Evolutionary conservation across 2,113 vertebrate species (phyloP), one percentile per base, ranked within the genome.

Genomic region (Pteronura brasiliensis): DNA sequence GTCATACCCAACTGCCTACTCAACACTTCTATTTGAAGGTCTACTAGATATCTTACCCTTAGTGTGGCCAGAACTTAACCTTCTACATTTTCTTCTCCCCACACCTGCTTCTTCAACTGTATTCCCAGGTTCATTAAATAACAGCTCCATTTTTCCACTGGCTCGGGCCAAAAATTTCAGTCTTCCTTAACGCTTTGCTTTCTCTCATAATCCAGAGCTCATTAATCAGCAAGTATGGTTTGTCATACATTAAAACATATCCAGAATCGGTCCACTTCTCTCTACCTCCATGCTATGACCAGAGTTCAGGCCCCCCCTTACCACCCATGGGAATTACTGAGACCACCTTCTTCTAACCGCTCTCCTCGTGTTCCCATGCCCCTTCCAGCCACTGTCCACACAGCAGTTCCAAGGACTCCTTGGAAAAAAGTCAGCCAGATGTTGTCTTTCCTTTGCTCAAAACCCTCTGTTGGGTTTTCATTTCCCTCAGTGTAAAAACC

Each of bases 251-350:
- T 85, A 13, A 59, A 77, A 39, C n/a, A 4, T 25, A 39, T 7
- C 65, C 67, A 71, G 84, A 94, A 76, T 12, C 0, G 0, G 69
- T 15, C 31, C 15, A 7, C 42, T 49, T 88, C 39, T 57, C 84
- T 65, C 79, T 14, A n/a, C 1, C 36, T 74, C 61, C 94, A 8
- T 18, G 67, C 61, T 55, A 77, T 10, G 34, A 27, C 7, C 42
- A n/a, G 42, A 27, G 14, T 27, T 15, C 15, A 31, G 6, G 20
- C 39, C 39, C 4, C 7, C 15, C 20, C 23, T 59, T 17, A 18
- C 2, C 2, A 8, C 11, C 4, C 0, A 1, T 3, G 6, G 8
- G 76, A 15, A n/a, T 14, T 27, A 44, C 4, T 2, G 13, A 6
- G 4, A 10, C 47, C 0, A 1, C 44, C 29, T 84, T 9, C 10